These are phyloP conservation scores for Zeus faber DNA, from an alignment of 2,113 vertebrate genomes.

Conservation along the genomic window DNA sequence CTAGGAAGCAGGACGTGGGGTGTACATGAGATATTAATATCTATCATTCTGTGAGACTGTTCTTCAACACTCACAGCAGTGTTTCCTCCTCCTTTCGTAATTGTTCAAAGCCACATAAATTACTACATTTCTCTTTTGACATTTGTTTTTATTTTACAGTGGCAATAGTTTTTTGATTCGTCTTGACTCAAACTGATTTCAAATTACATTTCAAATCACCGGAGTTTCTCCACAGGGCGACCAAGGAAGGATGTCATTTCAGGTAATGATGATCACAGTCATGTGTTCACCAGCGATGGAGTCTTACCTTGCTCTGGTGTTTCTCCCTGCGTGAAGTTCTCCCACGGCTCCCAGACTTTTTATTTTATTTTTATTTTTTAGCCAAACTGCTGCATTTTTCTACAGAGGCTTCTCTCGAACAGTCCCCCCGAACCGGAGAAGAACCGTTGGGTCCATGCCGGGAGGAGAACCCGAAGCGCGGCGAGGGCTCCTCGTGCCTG, in stretches of 20 bases:
- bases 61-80: slow-evolving; percentile 29
- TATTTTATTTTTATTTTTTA: slow-evolving; percentile 21
- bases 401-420: slow-evolving; percentile 12
- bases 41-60: slow-evolving; percentile 32
- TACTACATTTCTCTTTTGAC: background rate
- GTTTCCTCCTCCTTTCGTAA: slow-evolving; percentile 52
- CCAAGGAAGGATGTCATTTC: too few relatives aligned
- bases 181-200: too few relatives aligned
- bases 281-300: too few relatives aligned
- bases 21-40: slow-evolving; percentile 58
- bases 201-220: too few relatives aligned
- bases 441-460: slow-evolving; percentile 49
- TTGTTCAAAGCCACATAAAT: slow-evolving; percentile 2
- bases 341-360: too few relatives aligned
- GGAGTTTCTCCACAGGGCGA: too few relatives aligned
- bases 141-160: background rate
- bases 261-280: too few relatives aligned
- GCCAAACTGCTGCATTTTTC: slow-evolving; percentile 56
- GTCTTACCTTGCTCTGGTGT: slow-evolving; percentile 54
- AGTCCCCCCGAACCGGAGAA: too few relatives aligned
- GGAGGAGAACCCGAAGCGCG: slow-evolving; percentile 36
- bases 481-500: slow-evolving; percentile 43
- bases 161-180: background rate
- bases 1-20: slow-evolving; percentile 56
- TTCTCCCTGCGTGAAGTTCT: too few relatives aligned